A percentile compares a stretch with the other conserved stretches of the same genome.
These are phyloP conservation scores for Cristatella mucedo DNA, from an alignment of 2,888 invertebrate genomes.

Conservation along the genomic window DNA sequence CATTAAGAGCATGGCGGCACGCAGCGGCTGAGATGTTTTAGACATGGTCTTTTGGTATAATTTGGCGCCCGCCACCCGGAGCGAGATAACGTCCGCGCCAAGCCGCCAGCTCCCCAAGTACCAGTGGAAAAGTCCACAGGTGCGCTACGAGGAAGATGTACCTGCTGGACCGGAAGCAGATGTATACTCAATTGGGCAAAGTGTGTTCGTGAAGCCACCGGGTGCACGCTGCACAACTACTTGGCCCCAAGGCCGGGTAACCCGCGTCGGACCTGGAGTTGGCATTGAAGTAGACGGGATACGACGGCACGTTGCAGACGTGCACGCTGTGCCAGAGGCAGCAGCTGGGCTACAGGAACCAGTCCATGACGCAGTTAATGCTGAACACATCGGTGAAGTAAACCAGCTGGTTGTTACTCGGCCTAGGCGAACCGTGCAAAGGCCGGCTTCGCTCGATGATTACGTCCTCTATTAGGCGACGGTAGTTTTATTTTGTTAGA, in stretches of 20 bases:
- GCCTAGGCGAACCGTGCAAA: no score
- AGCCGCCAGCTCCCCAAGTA: no score
- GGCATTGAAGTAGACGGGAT: slow-evolving; percentile 10
- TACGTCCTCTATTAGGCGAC: no score
- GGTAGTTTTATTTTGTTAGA: no score
- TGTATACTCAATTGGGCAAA: background rate
- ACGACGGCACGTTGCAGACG: slow-evolving; percentile 10
- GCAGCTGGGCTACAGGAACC: no score
- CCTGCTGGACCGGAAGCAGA: background rate
- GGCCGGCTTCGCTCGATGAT: no score
- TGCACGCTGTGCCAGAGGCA: no score
- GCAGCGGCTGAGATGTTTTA: background rate
- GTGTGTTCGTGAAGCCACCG: slow-evolving; percentile 9
- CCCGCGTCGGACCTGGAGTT: background rate
- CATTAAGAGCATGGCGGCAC: slow-evolving; percentile 4
- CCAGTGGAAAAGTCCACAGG: no score
- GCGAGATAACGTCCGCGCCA: background rate
- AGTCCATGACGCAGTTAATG: no score
- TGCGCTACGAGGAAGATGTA: no score
- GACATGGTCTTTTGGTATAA: slow-evolving; percentile 11
- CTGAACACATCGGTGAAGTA: no score
- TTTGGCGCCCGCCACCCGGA: background rate
- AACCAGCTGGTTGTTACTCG: no score
- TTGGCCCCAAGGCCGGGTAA: slow-evolving; percentile 9
- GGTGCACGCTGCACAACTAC: slow-evolving; percentile 9